Base-by-base conservation (phyloP, 2,113 vertebrate genomes). In the Burhinus oedicnemus region DNA sequence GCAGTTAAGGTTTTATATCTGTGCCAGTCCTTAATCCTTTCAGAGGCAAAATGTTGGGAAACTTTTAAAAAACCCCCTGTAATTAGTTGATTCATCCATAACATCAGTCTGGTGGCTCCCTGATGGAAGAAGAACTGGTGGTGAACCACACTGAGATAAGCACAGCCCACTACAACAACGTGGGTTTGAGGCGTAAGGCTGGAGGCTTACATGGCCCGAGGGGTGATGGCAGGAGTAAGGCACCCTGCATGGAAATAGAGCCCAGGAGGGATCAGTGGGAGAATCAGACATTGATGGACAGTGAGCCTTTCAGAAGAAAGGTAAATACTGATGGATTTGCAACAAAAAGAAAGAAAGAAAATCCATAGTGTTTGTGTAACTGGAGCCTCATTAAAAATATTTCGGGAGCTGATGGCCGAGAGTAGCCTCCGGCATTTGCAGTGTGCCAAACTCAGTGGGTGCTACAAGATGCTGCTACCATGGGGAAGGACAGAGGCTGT, bases 191-290 rank as follows among this genome's bases (percentile, higher is more conserved):
- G 8, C 1, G 2, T 26, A 60, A 65, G 45, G 62, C 52, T 12
- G 23, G 18, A n/a, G 0, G 0, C 8, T 65, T 22, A 44, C 11
- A 7, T 18, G 40, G 55, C 52, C 25, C 0, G 0, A 58, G 38
- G 38, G 66, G 16, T 5, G 62, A n/a, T 14, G 47, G 79, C 34
- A 34, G 4, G 22, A 49, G 47, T 49, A 49, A 49, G 21, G 47
- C 22, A 23, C 22, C 22, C 9, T 17, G 29, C 6, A 2, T 2
- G 38, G 79, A 44, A 60, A n/a, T 5, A 74, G 27, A 71, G 36
- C 15, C n/a, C 61, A n/a, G 0, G 4, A 60, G 55, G 10, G 44
- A 54, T 29, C 81, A 69, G 62, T 0, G 5, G 64, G 49, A 65
- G 34, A 20, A 65, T 57, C 45, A 42, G 38, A 55, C 34, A 18